Evolutionary conservation across 2,797 vertebrate species (phyloP).

Genomic region (Pogoniulus pusillus): DNA sequence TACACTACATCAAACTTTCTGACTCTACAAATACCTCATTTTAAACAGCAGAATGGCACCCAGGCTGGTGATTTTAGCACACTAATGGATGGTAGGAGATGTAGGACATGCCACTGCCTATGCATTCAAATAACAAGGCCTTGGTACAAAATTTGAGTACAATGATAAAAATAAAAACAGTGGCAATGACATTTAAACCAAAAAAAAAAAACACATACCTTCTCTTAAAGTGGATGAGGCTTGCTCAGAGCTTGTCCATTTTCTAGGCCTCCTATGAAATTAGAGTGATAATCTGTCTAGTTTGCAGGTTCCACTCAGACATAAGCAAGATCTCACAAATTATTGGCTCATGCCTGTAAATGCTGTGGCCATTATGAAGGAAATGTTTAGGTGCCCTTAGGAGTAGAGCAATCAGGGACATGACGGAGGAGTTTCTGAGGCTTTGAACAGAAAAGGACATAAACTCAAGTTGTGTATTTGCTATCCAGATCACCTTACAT

Average conservation of each 20-base stretch:
- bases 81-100: not conserved
- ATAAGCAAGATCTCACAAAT: not conserved
- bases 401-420: not conserved
- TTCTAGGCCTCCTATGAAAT: not conserved
- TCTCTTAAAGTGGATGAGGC: not conserved
- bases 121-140: not conserved
- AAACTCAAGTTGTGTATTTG: not conserved
- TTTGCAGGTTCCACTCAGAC: not conserved
- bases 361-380: not conserved
- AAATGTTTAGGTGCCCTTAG: not conserved
- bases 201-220: not conserved
- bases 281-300: not conserved
- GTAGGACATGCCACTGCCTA: not conserved
- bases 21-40: not conserved
- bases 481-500: not conserved
- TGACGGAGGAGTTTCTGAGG: not conserved
- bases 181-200: not conserved
- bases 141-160: not conserved
- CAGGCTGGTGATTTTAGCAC: not conserved
- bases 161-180: not conserved
- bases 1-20: not conserved
- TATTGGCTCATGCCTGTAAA: not conserved
- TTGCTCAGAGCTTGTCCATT: not conserved
- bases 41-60: not conserved
- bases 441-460: not conserved